Conservation (phyloP, 2,888 invertebrate species). For the Calliphora vomitoria region DNA sequence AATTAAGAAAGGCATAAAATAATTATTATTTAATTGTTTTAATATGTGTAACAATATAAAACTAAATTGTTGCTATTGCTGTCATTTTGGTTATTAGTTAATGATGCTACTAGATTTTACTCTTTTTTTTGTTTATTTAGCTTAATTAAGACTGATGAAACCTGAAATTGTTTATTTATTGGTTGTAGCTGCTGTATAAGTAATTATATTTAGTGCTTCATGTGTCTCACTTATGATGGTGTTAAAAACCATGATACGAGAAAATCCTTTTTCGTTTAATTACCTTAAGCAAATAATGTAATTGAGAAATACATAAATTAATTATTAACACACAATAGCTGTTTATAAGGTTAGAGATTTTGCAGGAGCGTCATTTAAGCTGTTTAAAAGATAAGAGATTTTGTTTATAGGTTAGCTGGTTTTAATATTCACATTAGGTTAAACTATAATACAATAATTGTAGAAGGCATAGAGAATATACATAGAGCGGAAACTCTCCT, state of each 20-base stretch:
- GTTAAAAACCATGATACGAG: not conserved
- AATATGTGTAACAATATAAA: not conserved
- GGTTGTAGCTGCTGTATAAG: not conserved
- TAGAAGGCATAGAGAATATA: too few species aligned
- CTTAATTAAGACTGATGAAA: not conserved
- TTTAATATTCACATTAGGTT: too few species aligned
- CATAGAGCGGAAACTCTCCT: too few species aligned
- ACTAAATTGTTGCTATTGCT: not conserved
- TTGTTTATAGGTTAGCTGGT: too few species aligned
- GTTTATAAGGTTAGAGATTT: too few species aligned
- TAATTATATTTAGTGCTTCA: not conserved
- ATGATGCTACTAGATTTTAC: not conserved
- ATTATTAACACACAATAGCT: too few species aligned
- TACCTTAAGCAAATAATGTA: not conserved
- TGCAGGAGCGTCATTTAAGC: too few species aligned
- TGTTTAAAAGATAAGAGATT: too few species aligned
- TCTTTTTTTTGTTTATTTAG: not conserved
- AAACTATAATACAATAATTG: too few species aligned
- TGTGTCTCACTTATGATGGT: not conserved
- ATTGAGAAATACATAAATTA: not conserved
- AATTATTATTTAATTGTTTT: constrained; percentile 10
- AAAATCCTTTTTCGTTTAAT: not conserved
- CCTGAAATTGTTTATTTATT: not conserved
- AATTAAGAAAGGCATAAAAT: not conserved
- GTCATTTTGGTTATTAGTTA: not conserved